Conservation (phyloP, 2,888 invertebrate species). For the Thyatira batis region DNA sequence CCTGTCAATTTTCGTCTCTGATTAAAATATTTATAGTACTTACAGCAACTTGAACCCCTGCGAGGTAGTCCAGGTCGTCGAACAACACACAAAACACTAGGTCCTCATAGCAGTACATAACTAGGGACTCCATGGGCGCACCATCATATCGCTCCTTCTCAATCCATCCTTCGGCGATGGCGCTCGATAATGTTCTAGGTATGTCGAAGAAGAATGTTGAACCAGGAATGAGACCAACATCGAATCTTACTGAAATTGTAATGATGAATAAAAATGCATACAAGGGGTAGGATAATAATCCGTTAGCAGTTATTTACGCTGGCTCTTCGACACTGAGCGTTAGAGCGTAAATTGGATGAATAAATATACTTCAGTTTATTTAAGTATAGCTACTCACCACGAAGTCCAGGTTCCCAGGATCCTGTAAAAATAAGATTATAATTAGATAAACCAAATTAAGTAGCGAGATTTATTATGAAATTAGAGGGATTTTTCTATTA, state of each 20-base stretch:
- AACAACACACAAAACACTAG: conserved; percentile 47
- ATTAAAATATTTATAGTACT: conserved; percentile 27
- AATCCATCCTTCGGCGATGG: conserved; percentile 35
- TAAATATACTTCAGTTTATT: too few relatives aligned
- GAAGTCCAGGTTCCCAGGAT: conserved; percentile 10
- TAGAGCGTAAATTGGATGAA: too few relatives aligned
- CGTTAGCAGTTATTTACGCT: too few relatives aligned
- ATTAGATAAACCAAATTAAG: background rate
- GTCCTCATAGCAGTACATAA: conserved; percentile 47
- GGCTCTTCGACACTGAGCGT: too few relatives aligned
- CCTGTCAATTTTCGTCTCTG: too few relatives aligned
- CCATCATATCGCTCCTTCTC: conserved; percentile 26
- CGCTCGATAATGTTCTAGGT: conserved; percentile 32
- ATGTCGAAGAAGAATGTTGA: conserved; percentile 42
- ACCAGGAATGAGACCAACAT: conserved; percentile 8
- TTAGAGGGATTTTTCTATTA: too few relatives aligned
- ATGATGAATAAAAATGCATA: too few relatives aligned
- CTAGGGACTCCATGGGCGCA: conserved; percentile 30
- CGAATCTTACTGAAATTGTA: conserved; percentile 11
- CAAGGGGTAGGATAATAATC: too few relatives aligned
- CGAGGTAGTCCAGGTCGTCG: conserved; percentile 40
- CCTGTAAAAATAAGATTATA: conserved; percentile 7
- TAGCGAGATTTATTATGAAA: too few relatives aligned
- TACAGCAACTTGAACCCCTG: conserved; percentile 59
- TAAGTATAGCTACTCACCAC: conserved; percentile 14